Conservation (phyloP, 2,888 invertebrate genomes). For the Capitulum mitella region DNA sequence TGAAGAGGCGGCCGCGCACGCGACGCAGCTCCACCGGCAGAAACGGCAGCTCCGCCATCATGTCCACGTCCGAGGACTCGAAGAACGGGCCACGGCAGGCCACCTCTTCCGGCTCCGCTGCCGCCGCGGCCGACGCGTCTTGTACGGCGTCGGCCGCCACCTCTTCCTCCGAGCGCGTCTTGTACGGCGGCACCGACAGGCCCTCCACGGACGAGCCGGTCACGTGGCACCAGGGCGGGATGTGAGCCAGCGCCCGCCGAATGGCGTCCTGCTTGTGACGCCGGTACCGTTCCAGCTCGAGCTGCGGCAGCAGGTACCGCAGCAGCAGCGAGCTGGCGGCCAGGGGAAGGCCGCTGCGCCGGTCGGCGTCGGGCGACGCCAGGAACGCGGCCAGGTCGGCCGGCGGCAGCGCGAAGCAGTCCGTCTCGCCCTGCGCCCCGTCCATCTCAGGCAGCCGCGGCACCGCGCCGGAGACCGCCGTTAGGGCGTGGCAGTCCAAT, state of each 20-base stretch:
- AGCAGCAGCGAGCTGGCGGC: background rate
- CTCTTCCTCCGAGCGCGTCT: too few relatives aligned
- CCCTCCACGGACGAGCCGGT: background rate
- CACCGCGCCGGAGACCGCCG: too few relatives aligned
- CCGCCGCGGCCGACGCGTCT: background rate
- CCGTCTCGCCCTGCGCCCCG: too few relatives aligned
- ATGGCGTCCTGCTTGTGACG: background rate
- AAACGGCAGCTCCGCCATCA: background rate
- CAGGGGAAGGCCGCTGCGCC: background rate
- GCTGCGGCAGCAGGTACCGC: background rate
- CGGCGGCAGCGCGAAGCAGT: background rate
- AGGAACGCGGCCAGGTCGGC: background rate
- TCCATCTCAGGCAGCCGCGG: too few relatives aligned
- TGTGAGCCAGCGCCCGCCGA: background rate
- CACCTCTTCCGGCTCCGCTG: background rate
- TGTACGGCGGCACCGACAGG: background rate
- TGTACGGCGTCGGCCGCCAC: too few relatives aligned
- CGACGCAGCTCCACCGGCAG: background rate
- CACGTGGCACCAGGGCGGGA: background rate
- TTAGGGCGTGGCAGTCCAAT: too few relatives aligned
- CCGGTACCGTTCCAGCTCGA: background rate
- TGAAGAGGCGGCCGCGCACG: background rate
- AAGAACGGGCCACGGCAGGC: background rate
- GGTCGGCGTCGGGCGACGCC: background rate
- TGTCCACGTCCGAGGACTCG: background rate